Conservation (phyloP, 2,113 vertebrate genomes). For the Tinamus guttatus region DNA sequence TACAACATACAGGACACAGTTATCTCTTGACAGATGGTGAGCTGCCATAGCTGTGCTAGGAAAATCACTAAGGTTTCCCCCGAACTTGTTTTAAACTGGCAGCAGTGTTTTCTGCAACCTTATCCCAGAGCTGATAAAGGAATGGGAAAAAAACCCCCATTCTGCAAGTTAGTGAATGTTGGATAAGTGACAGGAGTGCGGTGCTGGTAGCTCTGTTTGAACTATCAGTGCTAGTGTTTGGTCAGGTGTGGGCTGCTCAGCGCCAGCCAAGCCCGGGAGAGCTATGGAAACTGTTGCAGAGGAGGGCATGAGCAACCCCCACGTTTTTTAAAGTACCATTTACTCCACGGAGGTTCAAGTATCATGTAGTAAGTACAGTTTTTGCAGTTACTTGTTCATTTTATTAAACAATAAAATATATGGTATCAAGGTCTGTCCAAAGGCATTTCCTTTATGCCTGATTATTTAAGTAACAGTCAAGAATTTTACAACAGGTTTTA, state of each 20-base stretch:
- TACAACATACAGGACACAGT: neutral
- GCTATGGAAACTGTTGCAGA: constrained; percentile 74
- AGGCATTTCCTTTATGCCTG: constrained; percentile 38
- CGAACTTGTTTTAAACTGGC: constrained; percentile 28
- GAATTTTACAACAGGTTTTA: constrained; percentile 14
- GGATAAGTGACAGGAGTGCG: constrained; percentile 64
- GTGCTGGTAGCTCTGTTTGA: constrained; percentile 72
- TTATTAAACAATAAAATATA: constrained; percentile 54
- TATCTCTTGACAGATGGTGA: neutral
- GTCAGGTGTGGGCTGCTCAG: constrained; percentile 82
- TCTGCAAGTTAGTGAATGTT: constrained; percentile 59
- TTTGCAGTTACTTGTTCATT: constrained; percentile 57
- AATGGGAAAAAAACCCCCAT: neutral
- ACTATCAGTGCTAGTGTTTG: constrained; percentile 81
- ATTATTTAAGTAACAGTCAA: constrained; percentile 38
- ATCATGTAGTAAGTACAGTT: neutral
- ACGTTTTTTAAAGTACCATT: constrained; percentile 44
- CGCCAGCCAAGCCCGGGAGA: constrained; percentile 71
- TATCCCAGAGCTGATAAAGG: constrained; percentile 62
- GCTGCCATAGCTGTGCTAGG: neutral
- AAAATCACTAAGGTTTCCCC: constrained; percentile 9
- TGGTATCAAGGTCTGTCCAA: constrained; percentile 13
- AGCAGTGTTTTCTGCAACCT: constrained; percentile 53
- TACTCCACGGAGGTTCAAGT: constrained; percentile 50
- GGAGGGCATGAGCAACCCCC: constrained; percentile 59